phyloP scores from a whole-genome alignment of 2,113 vertebrate genomes.

The Gulo gulo region DNA sequence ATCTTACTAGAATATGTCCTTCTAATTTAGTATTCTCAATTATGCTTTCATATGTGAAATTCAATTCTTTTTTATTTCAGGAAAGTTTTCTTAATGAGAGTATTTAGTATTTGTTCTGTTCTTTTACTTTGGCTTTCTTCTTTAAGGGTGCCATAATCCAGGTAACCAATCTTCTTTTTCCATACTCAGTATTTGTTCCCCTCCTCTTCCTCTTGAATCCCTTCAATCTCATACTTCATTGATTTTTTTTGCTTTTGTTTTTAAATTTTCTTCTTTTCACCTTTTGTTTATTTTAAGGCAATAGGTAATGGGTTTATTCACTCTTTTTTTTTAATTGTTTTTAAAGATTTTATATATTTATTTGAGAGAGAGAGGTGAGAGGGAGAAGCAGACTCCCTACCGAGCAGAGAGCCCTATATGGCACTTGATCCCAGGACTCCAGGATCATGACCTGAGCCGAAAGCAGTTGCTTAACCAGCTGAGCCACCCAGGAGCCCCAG shows the following conservation, averaged over 20 bases:
- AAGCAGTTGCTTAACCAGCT: too few species aligned
- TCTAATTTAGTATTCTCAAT: not conserved
- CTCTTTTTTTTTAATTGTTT: not conserved
- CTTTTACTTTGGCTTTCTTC: not conserved
- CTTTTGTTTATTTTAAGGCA: not conserved
- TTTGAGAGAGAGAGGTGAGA: too few species aligned
- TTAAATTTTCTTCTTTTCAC: not conserved
- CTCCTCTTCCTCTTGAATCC: not conserved
- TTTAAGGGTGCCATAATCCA: not conserved
- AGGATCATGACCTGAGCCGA: too few species aligned
- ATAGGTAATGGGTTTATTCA: not conserved
- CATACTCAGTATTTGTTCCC: not conserved
- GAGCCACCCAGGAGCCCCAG: too few species aligned
- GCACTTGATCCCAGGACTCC: too few species aligned
- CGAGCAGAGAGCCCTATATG: too few species aligned
- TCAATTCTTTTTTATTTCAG: not conserved
- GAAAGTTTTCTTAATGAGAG: not conserved
- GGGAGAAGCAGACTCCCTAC: too few species aligned
- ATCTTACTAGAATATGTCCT: not conserved
- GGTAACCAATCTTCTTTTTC: not conserved
- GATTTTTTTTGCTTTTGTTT: not conserved
- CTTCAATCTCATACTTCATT: not conserved
- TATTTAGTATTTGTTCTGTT: not conserved
- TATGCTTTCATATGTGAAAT: not conserved
- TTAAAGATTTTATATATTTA: too few species aligned